Percentiles rank a stretch among this genome's conserved stretches.
Conservation (phyloP, 2,888 invertebrate genomes). For the Ctena decussata region DNA sequence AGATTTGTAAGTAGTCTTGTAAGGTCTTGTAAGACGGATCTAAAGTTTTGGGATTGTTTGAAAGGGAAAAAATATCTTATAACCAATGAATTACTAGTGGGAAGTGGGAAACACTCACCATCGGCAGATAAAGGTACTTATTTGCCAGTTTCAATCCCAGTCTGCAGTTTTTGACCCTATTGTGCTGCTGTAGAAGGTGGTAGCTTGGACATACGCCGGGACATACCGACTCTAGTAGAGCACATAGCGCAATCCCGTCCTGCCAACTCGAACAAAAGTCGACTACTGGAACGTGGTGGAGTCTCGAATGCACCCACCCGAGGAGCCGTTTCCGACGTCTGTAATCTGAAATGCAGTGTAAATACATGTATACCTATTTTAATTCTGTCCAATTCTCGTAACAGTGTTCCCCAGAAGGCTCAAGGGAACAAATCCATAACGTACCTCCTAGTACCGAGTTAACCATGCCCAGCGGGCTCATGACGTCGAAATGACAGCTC, state of each 20-base stretch:
- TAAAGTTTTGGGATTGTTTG: too few relatives aligned
- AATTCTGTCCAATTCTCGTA: too few relatives aligned
- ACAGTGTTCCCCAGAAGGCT: too few relatives aligned
- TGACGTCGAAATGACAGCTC: too few relatives aligned
- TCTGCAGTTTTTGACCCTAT: constrained; percentile 84
- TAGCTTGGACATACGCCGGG: constrained; percentile 86
- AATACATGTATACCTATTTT: too few relatives aligned
- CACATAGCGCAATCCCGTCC: constrained; percentile 85
- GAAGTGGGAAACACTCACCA: constrained; percentile 78
- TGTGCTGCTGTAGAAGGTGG: constrained; percentile 81
- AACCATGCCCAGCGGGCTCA: too few relatives aligned
- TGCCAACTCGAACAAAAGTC: constrained; percentile 84
- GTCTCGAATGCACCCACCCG: constrained; percentile 76
- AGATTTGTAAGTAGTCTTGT: too few relatives aligned
- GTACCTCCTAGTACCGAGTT: too few relatives aligned
- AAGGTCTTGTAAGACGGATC: too few relatives aligned
- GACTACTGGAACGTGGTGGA: constrained; percentile 64
- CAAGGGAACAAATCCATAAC: too few relatives aligned
- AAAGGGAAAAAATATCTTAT: too few relatives aligned
- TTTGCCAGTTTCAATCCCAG: constrained; percentile 84
- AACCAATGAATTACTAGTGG: too few relatives aligned
- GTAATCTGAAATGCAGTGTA: constrained; percentile 72
- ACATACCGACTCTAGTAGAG: constrained; percentile 83
- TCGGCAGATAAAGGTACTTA: constrained; percentile 79
- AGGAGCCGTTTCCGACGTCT: constrained; percentile 72